Evolutionary conservation across 2,888 invertebrate genomes (phyloP), one percentile per base, ranked within the genome.

Genomic region (Phaonia tiefii): DNA sequence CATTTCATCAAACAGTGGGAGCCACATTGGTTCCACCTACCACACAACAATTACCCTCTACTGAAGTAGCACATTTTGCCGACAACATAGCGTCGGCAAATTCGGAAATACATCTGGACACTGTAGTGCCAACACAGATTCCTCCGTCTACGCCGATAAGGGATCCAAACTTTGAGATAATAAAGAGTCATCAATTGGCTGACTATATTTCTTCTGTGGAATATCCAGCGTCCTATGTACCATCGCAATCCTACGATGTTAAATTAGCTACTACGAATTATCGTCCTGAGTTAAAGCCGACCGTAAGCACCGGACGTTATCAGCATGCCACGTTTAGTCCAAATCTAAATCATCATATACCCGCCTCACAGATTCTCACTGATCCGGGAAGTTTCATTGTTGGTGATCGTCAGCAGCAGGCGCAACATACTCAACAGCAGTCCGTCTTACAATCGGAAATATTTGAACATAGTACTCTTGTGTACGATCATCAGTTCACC

Each of bases 151-250:
- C 63, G 37, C 5, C 49, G 11, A 60, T 58, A 13, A 83, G 78
- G 2, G 85, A 84, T 63, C 75, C 83, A 58, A 86, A 86, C 75
- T 89, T 90, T 79, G 89, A 89, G 71, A 90, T 89, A 15, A 85
- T 89, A 17, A 93, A 94, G 85, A 95, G 95, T 86, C 91, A 95
- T 69, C 93, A 94, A 51, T 85, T 95, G 5, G 93, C 93, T 2
- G 94, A 95, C 86, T 95, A 92, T 85, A 91, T 95, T 0, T 94
- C 95, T 51, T 94, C 95, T 1, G 92, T 95, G 51, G 94, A 95
- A 84, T 94, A 95, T 88, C 95, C 95, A 10, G 92, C 94, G 51
- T 94, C 94, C 83, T 92, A 94, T 71, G 92, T 95, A 75, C 93
- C 95, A 85, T 88, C 90, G 1, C 89, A 88, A 70, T 83, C 89